A percentile compares a stretch with the other conserved stretches of the same genome.
phyloP scores from a whole-genome alignment of 1,140 invertebrate genomes.

The Centruroides sculpturatus region DNA sequence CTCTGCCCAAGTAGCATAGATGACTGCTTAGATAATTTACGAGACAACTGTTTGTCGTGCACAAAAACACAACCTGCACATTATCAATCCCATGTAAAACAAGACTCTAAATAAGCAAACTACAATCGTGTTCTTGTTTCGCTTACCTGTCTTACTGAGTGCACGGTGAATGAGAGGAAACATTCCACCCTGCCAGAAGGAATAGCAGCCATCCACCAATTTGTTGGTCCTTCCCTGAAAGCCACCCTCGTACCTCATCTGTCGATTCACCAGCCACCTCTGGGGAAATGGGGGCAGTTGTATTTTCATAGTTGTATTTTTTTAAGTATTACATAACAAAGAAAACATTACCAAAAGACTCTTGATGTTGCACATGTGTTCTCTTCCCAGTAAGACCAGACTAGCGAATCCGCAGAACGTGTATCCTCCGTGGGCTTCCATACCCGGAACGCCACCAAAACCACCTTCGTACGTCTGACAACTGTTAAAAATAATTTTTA shows the following conservation, averaged over 20 bases:
- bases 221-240: conserved; percentile 83
- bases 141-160: conserved; percentile 33
- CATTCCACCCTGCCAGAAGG: conserved; percentile 91
- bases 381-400: conserved; percentile 62
- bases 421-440: conserved; percentile 98
- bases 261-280: conserved; percentile 29
- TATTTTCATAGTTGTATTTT: too few relatives aligned
- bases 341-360: conserved; percentile 47
- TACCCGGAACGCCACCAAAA: conserved; percentile 81
- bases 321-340: too few relatives aligned
- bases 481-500: neutral
- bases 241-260: conserved; percentile 35
- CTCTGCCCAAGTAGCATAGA: too few relatives aligned
- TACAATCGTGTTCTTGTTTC: neutral
- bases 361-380: conserved; percentile 61
- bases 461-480: conserved; percentile 86
- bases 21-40: too few relatives aligned
- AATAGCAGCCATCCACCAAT: conserved; percentile 95
- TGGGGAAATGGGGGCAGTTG: too few relatives aligned
- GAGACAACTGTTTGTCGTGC: too few relatives aligned
- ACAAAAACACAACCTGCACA: too few relatives aligned
- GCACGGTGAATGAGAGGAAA: conserved; percentile 60
- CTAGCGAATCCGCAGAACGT: conserved; percentile 90
- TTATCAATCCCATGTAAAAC: too few relatives aligned
- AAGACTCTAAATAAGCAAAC: too few relatives aligned